Evolutionary conservation across 2,888 invertebrate species (phyloP).

Genomic region (Sussaba pulchella): DNA sequence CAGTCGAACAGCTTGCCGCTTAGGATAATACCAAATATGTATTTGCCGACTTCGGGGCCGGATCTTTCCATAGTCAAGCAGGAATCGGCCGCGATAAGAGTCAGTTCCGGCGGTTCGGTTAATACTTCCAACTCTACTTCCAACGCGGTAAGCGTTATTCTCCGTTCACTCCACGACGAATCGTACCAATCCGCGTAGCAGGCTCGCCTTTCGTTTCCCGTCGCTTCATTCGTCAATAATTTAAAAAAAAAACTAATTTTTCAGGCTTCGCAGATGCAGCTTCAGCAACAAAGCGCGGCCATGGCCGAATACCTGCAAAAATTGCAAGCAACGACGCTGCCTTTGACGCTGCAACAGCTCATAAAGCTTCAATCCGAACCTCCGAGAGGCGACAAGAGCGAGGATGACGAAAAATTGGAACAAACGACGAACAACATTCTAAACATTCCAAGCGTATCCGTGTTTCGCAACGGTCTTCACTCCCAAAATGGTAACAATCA

Average conservation of each 20-base stretch:
- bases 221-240: no score
- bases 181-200: no score
- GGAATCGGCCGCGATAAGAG: slow-evolving; percentile 70
- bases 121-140: slow-evolving; percentile 41
- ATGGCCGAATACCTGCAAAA: slow-evolving; percentile 83
- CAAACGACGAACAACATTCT: slow-evolving; percentile 80
- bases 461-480: slow-evolving; percentile 75
- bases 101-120: slow-evolving; percentile 66
- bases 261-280: slow-evolving; percentile 76
- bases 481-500: slow-evolving; percentile 76
- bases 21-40: slow-evolving; percentile 80
- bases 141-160: slow-evolving; percentile 48
- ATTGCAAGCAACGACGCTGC: slow-evolving; percentile 80
- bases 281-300: slow-evolving; percentile 80
- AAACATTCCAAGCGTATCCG: slow-evolving; percentile 82
- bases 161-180: neutral
- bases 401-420: slow-evolving; percentile 74
- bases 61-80: slow-evolving; percentile 69
- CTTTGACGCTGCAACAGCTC: slow-evolving; percentile 81
- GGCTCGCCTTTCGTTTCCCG: no score
- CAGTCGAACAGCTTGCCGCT: slow-evolving; percentile 79
- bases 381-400: slow-evolving; percentile 72
- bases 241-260: slow-evolving; percentile 36
- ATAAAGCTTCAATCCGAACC: slow-evolving; percentile 81
- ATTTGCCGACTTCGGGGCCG: slow-evolving; percentile 75